Base-by-base conservation (phyloP, 2,888 invertebrate species). In the Diadromus collaris region DNA sequence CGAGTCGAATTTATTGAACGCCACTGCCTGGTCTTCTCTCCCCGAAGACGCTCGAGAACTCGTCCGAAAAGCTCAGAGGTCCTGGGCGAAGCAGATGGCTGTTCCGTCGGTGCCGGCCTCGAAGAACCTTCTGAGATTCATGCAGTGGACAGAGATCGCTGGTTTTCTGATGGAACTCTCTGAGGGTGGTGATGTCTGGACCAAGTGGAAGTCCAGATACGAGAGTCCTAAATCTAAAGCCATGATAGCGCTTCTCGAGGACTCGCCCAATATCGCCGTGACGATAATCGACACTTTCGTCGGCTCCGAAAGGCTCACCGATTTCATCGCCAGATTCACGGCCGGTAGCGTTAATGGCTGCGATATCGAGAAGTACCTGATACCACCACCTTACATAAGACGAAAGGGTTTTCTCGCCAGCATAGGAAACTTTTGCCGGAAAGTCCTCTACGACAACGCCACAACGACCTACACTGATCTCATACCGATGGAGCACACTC, bases 121-220 rank as follows among this genome's bases (percentile, higher is more conserved):
- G 29, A 41, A 79, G 16, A 64, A 69, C 34, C 64, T 78, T 2
- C 3, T 75, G 9, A 54, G 32, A 24, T n/a, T 78, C n/a, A 69
- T 79, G 54, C 58, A 80, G 38, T 19, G 72, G 7, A 51, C 74
- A 10, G 72, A 82, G 64, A 38, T 76, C 1, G 1, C 48, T 6
- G 56, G 71, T 29, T 79, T 83, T 1, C 32, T 86, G 48, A 4
- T 80, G 6, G 85, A 89, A 44, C 24, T 89, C 5, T 58, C 83
- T 0, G 82, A 82, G 1, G 90, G 89, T 10, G 89, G 89, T 2
- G 90, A 90, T 34, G 72, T 85, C 38, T 90, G 89, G 89, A 85
- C 86, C 34, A 89, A 87, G 56, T 70, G 88, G 27, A 82, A 87
- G 4, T 69, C 68, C 7, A 80, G 81, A 10, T 86, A 88, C 71